phyloP scores from a whole-genome alignment of 2,797 vertebrate species.

The Argyrosomus regius region DNA sequence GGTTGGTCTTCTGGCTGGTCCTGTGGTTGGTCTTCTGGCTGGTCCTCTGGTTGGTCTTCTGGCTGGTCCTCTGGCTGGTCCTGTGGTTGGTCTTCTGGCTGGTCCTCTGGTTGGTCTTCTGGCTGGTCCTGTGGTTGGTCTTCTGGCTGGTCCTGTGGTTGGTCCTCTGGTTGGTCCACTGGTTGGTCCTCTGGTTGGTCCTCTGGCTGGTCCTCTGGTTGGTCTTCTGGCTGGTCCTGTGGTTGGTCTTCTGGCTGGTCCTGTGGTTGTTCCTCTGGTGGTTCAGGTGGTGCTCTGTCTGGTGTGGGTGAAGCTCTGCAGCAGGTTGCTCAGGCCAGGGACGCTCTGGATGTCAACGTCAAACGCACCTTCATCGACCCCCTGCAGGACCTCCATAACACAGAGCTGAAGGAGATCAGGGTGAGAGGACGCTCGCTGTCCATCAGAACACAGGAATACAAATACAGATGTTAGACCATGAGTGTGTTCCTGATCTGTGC shows the following conservation, averaged over 20 bases:
- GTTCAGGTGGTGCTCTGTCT: constrained; percentile 86
- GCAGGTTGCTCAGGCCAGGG: constrained; percentile 91
- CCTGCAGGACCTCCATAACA: constrained; percentile 91
- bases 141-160: no score
- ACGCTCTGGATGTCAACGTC: constrained; percentile 90
- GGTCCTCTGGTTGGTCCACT: background rate
- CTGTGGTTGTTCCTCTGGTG: background rate
- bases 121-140: no score
- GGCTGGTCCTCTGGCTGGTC: no score
- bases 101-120: no score
- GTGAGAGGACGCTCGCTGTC: constrained; percentile 68
- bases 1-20: no score
- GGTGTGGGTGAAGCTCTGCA: constrained; percentile 92
- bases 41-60: no score
- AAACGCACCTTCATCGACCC: constrained; percentile 94
- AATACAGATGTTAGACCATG: background rate
- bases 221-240: background rate
- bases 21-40: no score
- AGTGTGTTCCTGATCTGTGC: background rate
- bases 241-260: background rate
- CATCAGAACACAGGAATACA: background rate
- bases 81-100: no score
- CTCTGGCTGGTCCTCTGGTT: background rate
- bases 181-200: background rate
- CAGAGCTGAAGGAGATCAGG: constrained; percentile 94